These are phyloP conservation scores for Mizuhopecten yessoensis DNA, from an alignment of 1,140 invertebrate genomes.

Conservation along the genomic window DNA sequence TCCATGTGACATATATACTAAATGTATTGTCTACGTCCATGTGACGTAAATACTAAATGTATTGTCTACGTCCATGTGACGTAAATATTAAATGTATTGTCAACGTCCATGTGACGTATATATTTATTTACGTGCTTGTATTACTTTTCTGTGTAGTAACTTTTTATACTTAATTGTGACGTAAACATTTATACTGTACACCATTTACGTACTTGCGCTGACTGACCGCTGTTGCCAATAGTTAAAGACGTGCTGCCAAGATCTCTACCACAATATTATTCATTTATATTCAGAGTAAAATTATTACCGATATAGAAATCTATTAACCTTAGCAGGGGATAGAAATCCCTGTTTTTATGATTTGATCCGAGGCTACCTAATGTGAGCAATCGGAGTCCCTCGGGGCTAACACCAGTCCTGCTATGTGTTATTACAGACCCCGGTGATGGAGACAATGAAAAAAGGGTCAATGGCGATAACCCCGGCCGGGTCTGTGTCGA, in stretches of 20 bases:
- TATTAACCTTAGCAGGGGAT: constrained; percentile 1
- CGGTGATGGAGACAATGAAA: constrained; percentile 22
- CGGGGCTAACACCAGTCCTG: background rate
- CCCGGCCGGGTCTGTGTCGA: background rate
- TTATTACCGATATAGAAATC: constrained; percentile 1
- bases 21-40: too few relatives aligned
- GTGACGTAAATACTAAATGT: too few relatives aligned
- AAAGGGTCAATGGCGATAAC: background rate
- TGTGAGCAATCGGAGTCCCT: constrained; percentile 21
- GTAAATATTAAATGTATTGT: too few relatives aligned
- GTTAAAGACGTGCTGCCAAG: background rate
- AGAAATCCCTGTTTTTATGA: constrained; percentile 34
- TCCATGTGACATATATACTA: too few relatives aligned
- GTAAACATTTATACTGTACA: too few relatives aligned
- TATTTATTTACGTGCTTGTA: too few relatives aligned
- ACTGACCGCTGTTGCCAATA: background rate
- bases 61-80: too few relatives aligned
- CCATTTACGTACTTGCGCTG: too few relatives aligned
- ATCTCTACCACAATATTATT: background rate
- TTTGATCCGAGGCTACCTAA: constrained; percentile 8
- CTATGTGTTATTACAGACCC: constrained; percentile 24
- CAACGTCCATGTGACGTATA: too few relatives aligned
- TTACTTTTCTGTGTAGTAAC: too few relatives aligned
- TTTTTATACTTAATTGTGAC: too few relatives aligned
- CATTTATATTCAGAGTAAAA: constrained; percentile 35